Percentiles rank a stretch among this genome's conserved stretches.
These are phyloP conservation scores for Nanger granti DNA, from an alignment of 2,113 vertebrate genomes.

Conservation along the genomic window DNA sequence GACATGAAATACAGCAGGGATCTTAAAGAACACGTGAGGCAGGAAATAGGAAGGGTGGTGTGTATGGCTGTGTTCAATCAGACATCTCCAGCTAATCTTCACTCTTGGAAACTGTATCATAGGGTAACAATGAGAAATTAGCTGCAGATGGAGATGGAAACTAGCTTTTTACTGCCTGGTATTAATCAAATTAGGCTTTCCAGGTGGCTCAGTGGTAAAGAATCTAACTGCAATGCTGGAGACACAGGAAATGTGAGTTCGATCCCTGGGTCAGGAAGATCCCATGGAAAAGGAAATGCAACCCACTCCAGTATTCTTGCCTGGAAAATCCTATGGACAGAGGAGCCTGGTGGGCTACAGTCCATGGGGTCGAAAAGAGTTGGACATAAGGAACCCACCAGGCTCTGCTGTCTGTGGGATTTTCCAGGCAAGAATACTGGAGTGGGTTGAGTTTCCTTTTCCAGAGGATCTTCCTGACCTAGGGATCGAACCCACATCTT, in stretches of 20 bases:
- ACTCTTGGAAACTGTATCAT: neutral
- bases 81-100: neutral
- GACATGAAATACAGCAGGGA: neutral
- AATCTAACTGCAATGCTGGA: neutral
- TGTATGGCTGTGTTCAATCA: neutral
- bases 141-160: neutral
- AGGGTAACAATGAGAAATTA: neutral
- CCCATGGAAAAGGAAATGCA: neutral
- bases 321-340: neutral
- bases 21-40: neutral
- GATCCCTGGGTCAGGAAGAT: neutral
- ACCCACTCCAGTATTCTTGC: neutral
- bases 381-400: neutral
- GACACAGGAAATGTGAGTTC: neutral
- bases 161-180: neutral
- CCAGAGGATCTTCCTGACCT: rapidly evolving
- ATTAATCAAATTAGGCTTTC: neutral
- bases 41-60: neutral
- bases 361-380: neutral
- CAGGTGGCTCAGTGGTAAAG: neutral
- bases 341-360: neutral
- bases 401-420: neutral
- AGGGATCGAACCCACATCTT: neutral
- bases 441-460: neutral
- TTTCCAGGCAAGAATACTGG: neutral